These are phyloP conservation scores for Bradysia coprophila DNA, from an alignment of 1,140 invertebrate species.

Conservation along the genomic window DNA sequence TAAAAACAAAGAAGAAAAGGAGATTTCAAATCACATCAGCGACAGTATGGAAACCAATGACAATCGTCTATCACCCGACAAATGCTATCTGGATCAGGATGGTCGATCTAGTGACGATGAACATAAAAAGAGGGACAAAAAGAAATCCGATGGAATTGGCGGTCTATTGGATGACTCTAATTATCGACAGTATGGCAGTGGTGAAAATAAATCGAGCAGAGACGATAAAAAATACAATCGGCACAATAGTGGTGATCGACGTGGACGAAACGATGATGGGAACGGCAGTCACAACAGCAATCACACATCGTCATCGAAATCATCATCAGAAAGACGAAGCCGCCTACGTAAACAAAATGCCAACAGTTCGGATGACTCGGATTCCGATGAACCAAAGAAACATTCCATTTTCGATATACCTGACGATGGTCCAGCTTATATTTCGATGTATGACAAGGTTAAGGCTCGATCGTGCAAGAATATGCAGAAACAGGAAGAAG, in stretches of 20 bases:
- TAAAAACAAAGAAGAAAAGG: constrained; percentile 2
- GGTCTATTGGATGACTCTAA: not conserved
- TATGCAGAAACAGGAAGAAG: constrained; percentile 78
- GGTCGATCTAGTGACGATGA: not conserved
- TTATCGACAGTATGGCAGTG: constrained; percentile 2
- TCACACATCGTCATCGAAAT: constrained; percentile 11
- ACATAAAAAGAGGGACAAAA: not conserved
- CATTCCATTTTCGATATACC: constrained; percentile 86
- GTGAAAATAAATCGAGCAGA: not conserved
- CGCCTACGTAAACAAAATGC: constrained; percentile 8
- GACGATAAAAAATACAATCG: constrained; percentile 1
- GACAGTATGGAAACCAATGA: not conserved
- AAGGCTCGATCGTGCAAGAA: constrained; percentile 86
- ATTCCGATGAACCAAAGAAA: constrained; percentile 62
- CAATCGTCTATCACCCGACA: not conserved
- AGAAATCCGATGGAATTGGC: not conserved
- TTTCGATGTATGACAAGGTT: constrained; percentile 97
- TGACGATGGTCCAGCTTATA: constrained; percentile 76
- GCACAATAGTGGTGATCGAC: constrained; percentile 1
- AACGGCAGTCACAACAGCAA: constrained; percentile 13
- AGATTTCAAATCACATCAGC: not conserved
- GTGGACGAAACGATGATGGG: constrained; percentile 5
- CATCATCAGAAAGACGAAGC: constrained; percentile 7
- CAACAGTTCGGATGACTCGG: constrained; percentile 35
- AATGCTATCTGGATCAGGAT: not conserved